Base-by-base conservation (phyloP, 2,888 invertebrate species). In the Parnassius orleans region DNA sequence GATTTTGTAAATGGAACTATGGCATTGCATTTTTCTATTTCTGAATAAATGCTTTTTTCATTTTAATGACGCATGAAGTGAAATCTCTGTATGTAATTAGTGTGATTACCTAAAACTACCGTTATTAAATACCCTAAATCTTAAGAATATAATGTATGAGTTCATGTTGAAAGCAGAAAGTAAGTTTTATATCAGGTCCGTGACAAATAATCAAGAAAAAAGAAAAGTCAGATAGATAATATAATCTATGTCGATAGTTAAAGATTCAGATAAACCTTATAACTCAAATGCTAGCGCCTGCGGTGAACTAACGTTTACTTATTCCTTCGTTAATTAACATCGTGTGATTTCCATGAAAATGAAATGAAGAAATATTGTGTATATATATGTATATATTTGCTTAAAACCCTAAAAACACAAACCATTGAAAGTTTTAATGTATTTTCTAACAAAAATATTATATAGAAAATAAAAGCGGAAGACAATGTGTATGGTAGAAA, bases 31-130 rank as follows among this genome's bases (percentile, higher is more conserved):
- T 71, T 67, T 69, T 69, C 53, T 9, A 48, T 15, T 48, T 19
- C n/a, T 65, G 63, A 44, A 68, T 80, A 81, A 81, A 82, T 81
- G 81, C 82, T 74, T 71, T 68, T 62, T 74, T 72, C 11, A 46
- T 68, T 68, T 72, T 71, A 73, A 73, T 72, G 15, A 43, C 33
- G 19, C 48, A 54, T 54, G 9, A 24, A 55, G 15, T 15, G 19
- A 24, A 48, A n/a, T 10, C 5, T 12, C 14, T 48, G 9, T 48
- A 9, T 48, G 14, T 10, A 48, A 48, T n/a, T 48, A 48, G 9
- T 10, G 15, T 12, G 15, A 48, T 48, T 48, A 14, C 14, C 14
- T 48, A 48, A 12, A 48, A 48, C 48, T 48, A 48, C 14, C 14
- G 14, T n/a, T 14, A 14, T 15, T 9, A 1, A 43, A 43, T 43